Conservation (phyloP, 2,113 vertebrate genomes). For the Microcebus lehilahytsara region DNA sequence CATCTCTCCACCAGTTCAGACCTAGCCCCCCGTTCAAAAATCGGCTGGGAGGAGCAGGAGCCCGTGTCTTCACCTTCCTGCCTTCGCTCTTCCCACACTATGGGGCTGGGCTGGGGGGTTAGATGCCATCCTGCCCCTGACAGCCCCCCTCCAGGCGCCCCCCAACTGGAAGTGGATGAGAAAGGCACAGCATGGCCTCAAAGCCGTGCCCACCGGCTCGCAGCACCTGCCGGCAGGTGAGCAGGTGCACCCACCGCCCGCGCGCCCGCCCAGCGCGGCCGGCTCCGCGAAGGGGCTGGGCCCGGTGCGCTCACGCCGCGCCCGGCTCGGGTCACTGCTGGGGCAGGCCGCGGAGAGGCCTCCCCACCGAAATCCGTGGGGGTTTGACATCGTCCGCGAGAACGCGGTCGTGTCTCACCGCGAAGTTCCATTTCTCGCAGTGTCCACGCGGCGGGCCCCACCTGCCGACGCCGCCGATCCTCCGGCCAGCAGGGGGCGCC, state of each 20-base stretch:
- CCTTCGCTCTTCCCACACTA: not conserved
- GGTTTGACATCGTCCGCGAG: accelerated
- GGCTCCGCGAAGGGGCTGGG: too few relatives aligned
- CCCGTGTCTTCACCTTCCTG: not conserved
- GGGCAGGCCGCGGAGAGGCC: not conserved
- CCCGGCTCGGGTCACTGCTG: not conserved
- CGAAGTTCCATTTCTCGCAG: accelerated
- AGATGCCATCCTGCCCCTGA: not conserved
- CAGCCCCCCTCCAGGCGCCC: not conserved
- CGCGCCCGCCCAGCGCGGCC: too few relatives aligned
- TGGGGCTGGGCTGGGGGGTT: not conserved
- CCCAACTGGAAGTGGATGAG: not conserved
- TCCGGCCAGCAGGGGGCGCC: slow-evolving; percentile 44
- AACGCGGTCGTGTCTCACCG: accelerated
- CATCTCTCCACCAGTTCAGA: not conserved
- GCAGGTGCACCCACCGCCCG: too few relatives aligned
- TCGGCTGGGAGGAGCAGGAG: not conserved
- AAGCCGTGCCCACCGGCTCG: too few relatives aligned
- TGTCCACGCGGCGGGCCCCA: accelerated
- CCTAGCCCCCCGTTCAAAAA: not conserved
- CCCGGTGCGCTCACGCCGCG: too few relatives aligned
- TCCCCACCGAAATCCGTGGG: accelerated
- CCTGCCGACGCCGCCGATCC: not conserved
- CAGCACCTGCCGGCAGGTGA: not conserved
- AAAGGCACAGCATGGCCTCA: not conserved